phyloP scores from a whole-genome alignment of 2,113 vertebrate genomes.

The Bubo scandiacus region DNA sequence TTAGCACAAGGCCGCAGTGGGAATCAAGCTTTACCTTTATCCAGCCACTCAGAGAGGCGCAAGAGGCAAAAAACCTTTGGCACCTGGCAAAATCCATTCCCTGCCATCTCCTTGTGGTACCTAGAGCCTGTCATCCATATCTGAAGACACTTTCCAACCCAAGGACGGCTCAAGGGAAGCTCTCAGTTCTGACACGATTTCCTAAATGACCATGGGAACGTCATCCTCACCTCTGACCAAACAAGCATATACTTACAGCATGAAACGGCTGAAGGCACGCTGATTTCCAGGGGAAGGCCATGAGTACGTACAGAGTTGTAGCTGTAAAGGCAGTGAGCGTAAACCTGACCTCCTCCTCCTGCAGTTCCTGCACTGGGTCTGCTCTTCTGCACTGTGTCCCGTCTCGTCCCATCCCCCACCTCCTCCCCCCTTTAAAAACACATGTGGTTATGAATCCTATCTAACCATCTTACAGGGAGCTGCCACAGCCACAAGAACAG shows the following conservation, averaged over 20 bases:
- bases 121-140: background rate
- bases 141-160: background rate
- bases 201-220: rapidly evolving
- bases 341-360: background rate
- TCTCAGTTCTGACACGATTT: background rate
- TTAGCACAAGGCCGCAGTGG: background rate
- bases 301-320: rapidly evolving
- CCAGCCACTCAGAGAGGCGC: rapidly evolving
- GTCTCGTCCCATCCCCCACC: no score
- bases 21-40: background rate
- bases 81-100: background rate
- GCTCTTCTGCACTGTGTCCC: background rate
- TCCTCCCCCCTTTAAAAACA: background rate
- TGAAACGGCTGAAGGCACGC: background rate
- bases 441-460: background rate
- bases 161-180: background rate
- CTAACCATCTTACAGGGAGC: background rate
- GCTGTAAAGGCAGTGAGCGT: rapidly evolving
- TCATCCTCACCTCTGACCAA: background rate
- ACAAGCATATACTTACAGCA: rapidly evolving
- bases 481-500: background rate
- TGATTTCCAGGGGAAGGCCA: background rate
- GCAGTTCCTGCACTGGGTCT: background rate
- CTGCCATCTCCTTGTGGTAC: background rate
- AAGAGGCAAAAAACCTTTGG: background rate